Evolutionary conservation across 2,113 vertebrate species (phyloP).

Genomic region (Peromyscus maniculatus): DNA sequence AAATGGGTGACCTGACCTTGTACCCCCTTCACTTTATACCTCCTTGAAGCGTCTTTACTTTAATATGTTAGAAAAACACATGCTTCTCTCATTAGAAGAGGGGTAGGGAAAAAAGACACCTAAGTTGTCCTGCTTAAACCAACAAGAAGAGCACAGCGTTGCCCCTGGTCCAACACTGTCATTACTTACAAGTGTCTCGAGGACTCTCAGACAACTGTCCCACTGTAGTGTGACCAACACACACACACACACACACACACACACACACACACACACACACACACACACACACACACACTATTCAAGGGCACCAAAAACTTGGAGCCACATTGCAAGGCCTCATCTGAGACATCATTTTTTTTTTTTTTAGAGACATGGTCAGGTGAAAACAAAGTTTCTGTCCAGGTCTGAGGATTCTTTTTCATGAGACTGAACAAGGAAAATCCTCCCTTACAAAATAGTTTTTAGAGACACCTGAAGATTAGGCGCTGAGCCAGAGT

Average conservation of each 20-base stretch:
- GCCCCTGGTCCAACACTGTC: background rate
- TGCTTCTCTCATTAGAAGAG: too few relatives aligned
- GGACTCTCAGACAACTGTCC: conserved; percentile 14
- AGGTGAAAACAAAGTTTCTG: background rate
- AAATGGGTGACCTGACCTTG: background rate
- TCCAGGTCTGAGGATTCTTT: conserved; percentile 22
- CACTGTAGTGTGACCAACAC: background rate
- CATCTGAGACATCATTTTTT: background rate
- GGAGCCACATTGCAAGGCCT: background rate
- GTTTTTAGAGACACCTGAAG: conserved; percentile 57
- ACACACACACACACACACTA: background rate
- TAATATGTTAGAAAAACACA: background rate
- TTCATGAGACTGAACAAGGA: conserved; percentile 27
- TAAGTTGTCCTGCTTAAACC: background rate
- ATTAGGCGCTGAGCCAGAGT: conserved; percentile 61
- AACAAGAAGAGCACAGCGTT: background rate
- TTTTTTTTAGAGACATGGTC: background rate
- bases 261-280: too few relatives aligned
- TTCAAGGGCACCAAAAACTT: conserved; percentile 48
- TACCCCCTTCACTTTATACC: background rate
- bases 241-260: background rate
- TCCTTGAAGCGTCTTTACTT: background rate
- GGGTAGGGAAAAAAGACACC: background rate
- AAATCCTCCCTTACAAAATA: conserved; percentile 33
- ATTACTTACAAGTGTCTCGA: background rate